Conservation (phyloP, 2,888 invertebrate species). For the Andrena dorsata region DNA sequence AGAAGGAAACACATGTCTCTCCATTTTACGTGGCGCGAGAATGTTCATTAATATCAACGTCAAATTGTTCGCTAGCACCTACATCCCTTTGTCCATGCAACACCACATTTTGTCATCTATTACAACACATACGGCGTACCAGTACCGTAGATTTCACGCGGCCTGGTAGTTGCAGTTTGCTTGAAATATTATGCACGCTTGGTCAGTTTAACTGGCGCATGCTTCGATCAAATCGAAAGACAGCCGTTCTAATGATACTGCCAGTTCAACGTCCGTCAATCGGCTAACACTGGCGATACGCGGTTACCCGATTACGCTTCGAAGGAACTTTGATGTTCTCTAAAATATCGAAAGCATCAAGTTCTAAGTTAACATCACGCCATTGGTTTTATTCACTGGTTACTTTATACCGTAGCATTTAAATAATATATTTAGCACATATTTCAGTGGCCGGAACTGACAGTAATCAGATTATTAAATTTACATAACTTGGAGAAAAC, state of each 20-base stretch:
- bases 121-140: not conserved
- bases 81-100: conserved; percentile 9
- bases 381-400: not conserved
- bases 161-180: conserved; percentile 48
- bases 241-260: conserved; percentile 37
- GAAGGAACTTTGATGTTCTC: not conserved
- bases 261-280: conserved; percentile 8
- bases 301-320: conserved; percentile 1
- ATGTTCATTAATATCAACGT: conserved; percentile 39
- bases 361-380: not conserved
- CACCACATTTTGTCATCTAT: conserved; percentile 31
- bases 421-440: too few species aligned
- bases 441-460: too few species aligned
- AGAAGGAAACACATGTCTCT: not conserved
- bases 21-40: not conserved
- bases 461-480: too few species aligned
- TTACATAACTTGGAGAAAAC: too few species aligned
- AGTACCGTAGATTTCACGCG: conserved; percentile 44
- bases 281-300: not conserved
- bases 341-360: not conserved
- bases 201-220: conserved; percentile 30
- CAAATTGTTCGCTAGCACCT: not conserved
- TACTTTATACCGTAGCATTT: not conserved
- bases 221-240: conserved; percentile 57
- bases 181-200: conserved; percentile 57